phyloP scores from a whole-genome alignment of 2,888 invertebrate species.

The Cremastinae sp. region DNA sequence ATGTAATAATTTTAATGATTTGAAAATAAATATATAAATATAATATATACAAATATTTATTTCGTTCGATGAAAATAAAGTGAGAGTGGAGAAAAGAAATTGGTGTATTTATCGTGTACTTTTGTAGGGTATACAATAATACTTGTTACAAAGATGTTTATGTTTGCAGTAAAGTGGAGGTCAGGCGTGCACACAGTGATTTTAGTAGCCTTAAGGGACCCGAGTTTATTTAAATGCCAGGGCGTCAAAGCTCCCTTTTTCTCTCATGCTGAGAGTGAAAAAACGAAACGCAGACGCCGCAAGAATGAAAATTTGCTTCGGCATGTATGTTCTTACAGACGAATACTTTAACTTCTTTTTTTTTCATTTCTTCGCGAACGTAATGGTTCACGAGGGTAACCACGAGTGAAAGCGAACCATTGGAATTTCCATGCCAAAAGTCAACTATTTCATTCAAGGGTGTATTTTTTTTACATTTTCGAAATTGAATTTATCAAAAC shows the following conservation, averaged over 20 bases:
- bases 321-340: conserved; percentile 3
- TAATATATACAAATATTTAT: too few relatives aligned
- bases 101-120: conserved; percentile 44
- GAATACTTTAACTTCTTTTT: conserved; percentile 4
- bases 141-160: conserved; percentile 19
- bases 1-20: too few relatives aligned
- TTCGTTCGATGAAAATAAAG: too few relatives aligned
- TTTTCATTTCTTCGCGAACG: neutral
- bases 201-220: conserved; percentile 38
- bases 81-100: conserved; percentile 17
- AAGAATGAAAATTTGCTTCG: conserved; percentile 21
- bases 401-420: conserved; percentile 27
- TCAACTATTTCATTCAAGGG: too few relatives aligned
- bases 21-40: too few relatives aligned
- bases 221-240: conserved; percentile 40
- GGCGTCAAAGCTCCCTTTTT: conserved; percentile 41
- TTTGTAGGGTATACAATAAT: neutral
- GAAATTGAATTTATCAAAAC: too few relatives aligned
- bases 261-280: neutral
- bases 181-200: conserved; percentile 36
- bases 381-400: conserved; percentile 48
- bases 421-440: too few relatives aligned
- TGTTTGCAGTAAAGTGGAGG: conserved; percentile 24
- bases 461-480: too few relatives aligned
- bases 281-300: conserved; percentile 12